A percentile compares a stretch with the other conserved stretches of the same genome.
phyloP scores from a whole-genome alignment of 2,113 vertebrate genomes.

The Dasyurus viverrinus region DNA sequence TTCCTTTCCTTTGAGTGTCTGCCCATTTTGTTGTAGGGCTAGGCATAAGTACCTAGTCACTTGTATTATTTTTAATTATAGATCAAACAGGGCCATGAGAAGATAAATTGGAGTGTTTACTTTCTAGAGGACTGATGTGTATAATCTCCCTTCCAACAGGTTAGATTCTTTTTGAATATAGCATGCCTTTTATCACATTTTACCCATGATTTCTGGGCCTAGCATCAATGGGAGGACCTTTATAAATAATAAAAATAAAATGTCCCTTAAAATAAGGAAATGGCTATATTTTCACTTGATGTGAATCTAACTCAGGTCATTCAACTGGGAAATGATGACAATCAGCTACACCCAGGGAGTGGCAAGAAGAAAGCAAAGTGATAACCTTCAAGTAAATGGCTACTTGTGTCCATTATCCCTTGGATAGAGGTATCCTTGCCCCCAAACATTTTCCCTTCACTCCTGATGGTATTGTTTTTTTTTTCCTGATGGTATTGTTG shows the following conservation, averaged over 20 bases:
- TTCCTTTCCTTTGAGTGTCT: constrained; percentile 39
- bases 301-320: background rate
- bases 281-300: background rate
- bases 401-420: background rate
- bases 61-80: constrained; percentile 23
- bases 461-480: background rate
- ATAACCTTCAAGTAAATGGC: background rate
- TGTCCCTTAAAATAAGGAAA: background rate
- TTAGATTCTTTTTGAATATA: background rate
- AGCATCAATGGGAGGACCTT: constrained; percentile 22
- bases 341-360: background rate
- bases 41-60: constrained; percentile 15
- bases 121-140: constrained; percentile 11
- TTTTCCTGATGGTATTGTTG: background rate
- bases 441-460: constrained; percentile 11
- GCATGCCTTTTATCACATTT: constrained; percentile 14
- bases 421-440: background rate
- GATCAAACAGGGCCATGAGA: background rate
- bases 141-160: constrained; percentile 2
- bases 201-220: background rate
- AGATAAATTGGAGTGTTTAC: constrained; percentile 18
- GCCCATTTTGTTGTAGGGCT: constrained; percentile 37
- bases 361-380: background rate
- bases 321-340: background rate
- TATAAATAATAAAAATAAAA: constrained; percentile 29